Evolutionary conservation across 2,888 invertebrate genomes (phyloP), one percentile per base, ranked within the genome.

Genomic region (Rhingia campestris): DNA sequence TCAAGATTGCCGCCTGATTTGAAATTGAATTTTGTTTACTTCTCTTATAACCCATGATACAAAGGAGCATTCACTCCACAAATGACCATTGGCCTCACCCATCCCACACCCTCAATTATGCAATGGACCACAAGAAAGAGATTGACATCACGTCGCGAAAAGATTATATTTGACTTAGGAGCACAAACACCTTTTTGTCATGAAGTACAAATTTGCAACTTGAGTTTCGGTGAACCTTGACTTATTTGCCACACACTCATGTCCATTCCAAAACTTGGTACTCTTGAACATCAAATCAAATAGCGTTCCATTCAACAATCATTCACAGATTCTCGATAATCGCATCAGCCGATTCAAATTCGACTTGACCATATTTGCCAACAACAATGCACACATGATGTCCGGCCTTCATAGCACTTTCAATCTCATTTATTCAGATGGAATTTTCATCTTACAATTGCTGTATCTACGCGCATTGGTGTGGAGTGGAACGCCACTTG

Each of bases 281-380:
- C 54, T 61, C 10, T 66, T 75, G 51, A 53, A 66, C 59, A 58
- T 58, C 66, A 74, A 74, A 66, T 39, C 58, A 43, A 74, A 37
- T 49, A 39, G 47, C 58, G 41, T 43, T 63, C 39, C 51, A 75
- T 67, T 75, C 39, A 75, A 66, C 58, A 59, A 51, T 67, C 64
- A 75, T 53, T 75, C 51, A 59, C 75, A 58, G 45, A 76, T 76
- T 69, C 76, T 76, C 54, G 47, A 76, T 76, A 76, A 69, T 61
- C 76, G 54, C 61, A 63, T 59, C 41, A 69, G 61, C 12, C 47
- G 69, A 4, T 47, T 43, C 49, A 54, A 61, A 69, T 69, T 63
- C 41, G 41, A 56, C 69, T 59, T 53, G 69, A 61, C 39, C 69
- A 69, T 76, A 43, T 63, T 69, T 69, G 41, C 54, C 47, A 54